Evolutionary conservation across 2,797 vertebrate species (phyloP).

Genomic region (Paguma larvata): DNA sequence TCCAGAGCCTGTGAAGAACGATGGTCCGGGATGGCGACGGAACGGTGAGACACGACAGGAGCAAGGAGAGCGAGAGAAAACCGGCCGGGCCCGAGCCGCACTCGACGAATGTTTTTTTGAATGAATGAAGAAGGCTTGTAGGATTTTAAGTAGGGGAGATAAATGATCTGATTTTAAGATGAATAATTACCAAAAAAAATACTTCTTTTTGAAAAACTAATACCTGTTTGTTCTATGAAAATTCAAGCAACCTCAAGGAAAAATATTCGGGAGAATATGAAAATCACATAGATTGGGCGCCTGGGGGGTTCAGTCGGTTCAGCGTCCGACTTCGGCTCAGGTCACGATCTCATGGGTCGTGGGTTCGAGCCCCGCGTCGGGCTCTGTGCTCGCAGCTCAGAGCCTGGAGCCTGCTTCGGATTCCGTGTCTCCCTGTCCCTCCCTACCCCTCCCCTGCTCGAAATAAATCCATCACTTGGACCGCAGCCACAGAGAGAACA

Average conservation of each 20-base stretch:
- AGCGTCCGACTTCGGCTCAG: too few species aligned
- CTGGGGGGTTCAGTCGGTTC: too few species aligned
- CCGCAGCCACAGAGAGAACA: not conserved
- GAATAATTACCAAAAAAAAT: not conserved
- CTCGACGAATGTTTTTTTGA: not conserved
- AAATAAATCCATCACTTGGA: not conserved
- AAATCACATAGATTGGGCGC: not conserved
- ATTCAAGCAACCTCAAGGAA: not conserved
- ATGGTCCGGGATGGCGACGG: fast-evolving
- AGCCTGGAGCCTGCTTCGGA: too few species aligned
- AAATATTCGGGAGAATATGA: not conserved
- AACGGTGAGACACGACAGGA: fast-evolving
- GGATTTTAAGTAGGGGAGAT: not conserved
- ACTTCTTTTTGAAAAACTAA: conserved; percentile 6
- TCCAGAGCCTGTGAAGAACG: not conserved
- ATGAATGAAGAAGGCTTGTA: not conserved
- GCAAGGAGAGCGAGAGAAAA: not conserved
- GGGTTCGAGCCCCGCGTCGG: too few species aligned
- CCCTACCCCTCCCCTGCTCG: too few species aligned
- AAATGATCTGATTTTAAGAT: not conserved
- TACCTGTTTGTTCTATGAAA: not conserved
- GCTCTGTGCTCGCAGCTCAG: too few species aligned
- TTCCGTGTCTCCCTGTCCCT: too few species aligned
- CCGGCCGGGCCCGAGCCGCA: fast-evolving
- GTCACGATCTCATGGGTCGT: too few species aligned